Base-by-base conservation (phyloP, 23 tunicate species). In the Phallusia fumigata region DNA sequence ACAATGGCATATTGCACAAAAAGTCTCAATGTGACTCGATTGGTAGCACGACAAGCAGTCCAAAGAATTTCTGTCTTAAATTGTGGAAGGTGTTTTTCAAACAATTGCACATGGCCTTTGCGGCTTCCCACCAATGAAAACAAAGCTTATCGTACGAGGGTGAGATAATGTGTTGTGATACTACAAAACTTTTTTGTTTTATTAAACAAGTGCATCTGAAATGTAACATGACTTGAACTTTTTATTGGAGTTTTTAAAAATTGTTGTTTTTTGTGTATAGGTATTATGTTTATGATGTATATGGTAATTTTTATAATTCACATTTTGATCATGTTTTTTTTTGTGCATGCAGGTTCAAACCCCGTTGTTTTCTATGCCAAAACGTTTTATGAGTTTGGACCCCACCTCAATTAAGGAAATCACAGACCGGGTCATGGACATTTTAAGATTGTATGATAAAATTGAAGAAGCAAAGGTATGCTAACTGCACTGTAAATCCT, bases 361-460 rank as follows among this genome's bases (percentile, higher is more conserved):
- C 26, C 69, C 69, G 2, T 1, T 24, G 5, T 58, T 58, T 58
- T 21, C 69, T 13, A 24, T 58, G 28, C 97, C 85, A 81, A 31
- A 30, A 35, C 90, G 98, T 32, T 72, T 31, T 5, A 85, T 86
- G 90, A 82, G 90, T 81, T n/a, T 82, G 33, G 84, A 88, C 31
- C 90, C 93, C 18, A 35, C 76, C n/a, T 64, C 80, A 18, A 31
- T 84, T 50, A 65, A 73, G 11, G 98, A 93, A 88, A 53, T 93
- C 26, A 65, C 34, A 74, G 90, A 88, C 32, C 65, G 98, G 22
- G 98, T 93, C 32, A 79, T 88, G 90, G 64, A 85, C 33, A 76
- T 45, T 65, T 83, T 93, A 26, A 58, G 74, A 10, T 65, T 88
- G 33, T 93, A 93, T 53, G 98, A 93, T 69, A 93, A 93, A 88